Base-by-base conservation (phyloP, 2,113 vertebrate species). In the Lophius piscatorius region DNA sequence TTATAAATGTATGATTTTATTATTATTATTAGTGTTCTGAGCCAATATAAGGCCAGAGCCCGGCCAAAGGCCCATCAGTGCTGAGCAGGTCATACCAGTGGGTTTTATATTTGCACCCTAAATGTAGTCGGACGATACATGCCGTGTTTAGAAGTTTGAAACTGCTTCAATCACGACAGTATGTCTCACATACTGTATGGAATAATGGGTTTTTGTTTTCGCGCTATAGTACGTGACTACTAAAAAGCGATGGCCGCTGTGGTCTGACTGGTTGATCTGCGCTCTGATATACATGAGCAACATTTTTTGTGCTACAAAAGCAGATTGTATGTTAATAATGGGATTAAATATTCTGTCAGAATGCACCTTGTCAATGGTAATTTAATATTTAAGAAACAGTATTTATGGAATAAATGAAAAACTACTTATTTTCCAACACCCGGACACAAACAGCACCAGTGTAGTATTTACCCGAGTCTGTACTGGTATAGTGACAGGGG, bases 401-500 rank as follows among this genome's bases (percentile, higher is more conserved):
- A n/a, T n/a, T n/a, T n/a, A n/a, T n/a, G n/a, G n/a, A n/a, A n/a
- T n/a, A n/a, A 31, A 12, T 54, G 31, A 44, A n/a, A 38, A n/a
- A 13, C 4, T 42, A 63, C 9, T 1, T 4, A 16, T 4, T 5
- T 4, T 29, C 22, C 10, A 18, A 28, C 2, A 60, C 18, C n/a
- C 44, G 9, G 31, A 14, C 9, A 48, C 71, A 46, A 22, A 2
- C 0, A 2, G 33, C 6, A n/a, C 33, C 3, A 9, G 29, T 11
- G 2, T 24, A 21, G 24, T 39, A 28, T 33, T 76, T 78, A 89
- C 86, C 75, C 79, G 77, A 6, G 74, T 55, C 70, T 85, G 82
- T 23, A 66, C 33, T 5, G 87, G 73, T 33, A 83, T 13, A 1
- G 46, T 39, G 39, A 80, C 0, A 1, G 77, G 1, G 6, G 60